A percentile compares a stretch with the other conserved stretches of the same genome.
These are phyloP conservation scores for cattle (Bos taurus) DNA, from an alignment of 2,113 vertebrate genomes.

Conservation along the genomic window DNA sequence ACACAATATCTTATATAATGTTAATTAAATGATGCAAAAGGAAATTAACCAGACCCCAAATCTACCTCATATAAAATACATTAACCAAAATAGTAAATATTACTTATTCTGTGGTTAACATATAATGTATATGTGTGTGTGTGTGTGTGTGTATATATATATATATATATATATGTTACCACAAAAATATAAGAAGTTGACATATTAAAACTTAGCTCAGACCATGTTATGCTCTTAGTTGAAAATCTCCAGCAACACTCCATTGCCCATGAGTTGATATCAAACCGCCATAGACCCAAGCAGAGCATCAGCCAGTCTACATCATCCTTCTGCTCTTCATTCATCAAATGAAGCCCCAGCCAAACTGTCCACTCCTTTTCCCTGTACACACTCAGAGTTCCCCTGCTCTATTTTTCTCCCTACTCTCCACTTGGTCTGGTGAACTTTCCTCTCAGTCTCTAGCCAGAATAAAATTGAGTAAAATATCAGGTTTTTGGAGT, in stretches of 20 bases:
- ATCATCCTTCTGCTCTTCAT: background rate
- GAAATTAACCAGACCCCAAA: background rate
- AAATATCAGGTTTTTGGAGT: background rate
- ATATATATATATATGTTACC: background rate
- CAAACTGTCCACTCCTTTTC: rapidly evolving
- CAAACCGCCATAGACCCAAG: background rate
- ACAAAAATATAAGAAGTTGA: background rate
- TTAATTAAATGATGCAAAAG: background rate
- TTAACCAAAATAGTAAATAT: background rate
- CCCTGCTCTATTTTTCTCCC: background rate
- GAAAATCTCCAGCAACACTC: background rate
- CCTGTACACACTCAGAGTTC: rapidly evolving
- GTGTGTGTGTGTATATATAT: rapidly evolving
- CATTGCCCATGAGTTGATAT: background rate
- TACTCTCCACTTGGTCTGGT: background rate
- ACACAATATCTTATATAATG: background rate
- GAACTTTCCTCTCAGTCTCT: background rate
- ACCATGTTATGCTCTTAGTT: background rate
- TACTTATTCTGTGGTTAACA: background rate
- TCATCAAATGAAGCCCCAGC: background rate
- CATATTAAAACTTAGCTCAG: background rate
- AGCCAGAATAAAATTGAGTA: background rate
- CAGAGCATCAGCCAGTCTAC: background rate
- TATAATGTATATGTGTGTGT: background rate
- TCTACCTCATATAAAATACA: background rate